Base-by-base conservation (phyloP, 2,113 vertebrate genomes). In the Atherinomorus stipes region DNA sequence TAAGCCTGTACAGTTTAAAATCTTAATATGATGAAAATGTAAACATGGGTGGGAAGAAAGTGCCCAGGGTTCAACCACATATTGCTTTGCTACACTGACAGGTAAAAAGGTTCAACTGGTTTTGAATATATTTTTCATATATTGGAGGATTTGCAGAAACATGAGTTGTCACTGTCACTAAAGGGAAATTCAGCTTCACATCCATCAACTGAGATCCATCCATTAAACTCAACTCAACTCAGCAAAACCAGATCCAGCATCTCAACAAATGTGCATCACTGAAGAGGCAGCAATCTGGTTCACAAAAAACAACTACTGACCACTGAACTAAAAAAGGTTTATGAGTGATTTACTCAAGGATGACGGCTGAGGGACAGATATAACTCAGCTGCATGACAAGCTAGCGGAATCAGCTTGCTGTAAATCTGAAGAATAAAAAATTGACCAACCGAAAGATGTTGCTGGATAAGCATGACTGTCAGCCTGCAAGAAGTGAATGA, bases 311-410 rank as follows among this genome's bases (percentile, higher is more conserved):
- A 67, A 25, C 26, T 51, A 76, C 7, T 13, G 79, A 79, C 4
- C 59, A 37, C 21, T 12, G 44, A 63, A 72, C 34, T 15, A 56
- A 74, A 69, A 56, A 59, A 64, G 22, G 18, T 44, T 16, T 25
- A 31, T 31, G 62, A 51, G 74, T 67, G 84, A 79, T 72, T 71
- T 71, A 66, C 61, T 40, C 1, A 34, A 64, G 44, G 53, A 21
- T 10, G 44, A 13, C 34, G 31, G 4, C 58, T 11, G 0, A 4
- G 19, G 28, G 34, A 3, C 22, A 44, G 61, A 34, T 11, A 71
- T 90, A 81, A 90, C 74, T 89, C 83, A 91, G 77, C 1, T 0
- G n/a, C 45, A 49, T 57, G 85, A 85, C 69, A 50, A 81, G 83
- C 64, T 50, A 1, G 2, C 11, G 56, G 54, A 2, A 18, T 31